Base-by-base conservation (phyloP, 2,888 invertebrate species). In the Xanthia togata region DNA sequence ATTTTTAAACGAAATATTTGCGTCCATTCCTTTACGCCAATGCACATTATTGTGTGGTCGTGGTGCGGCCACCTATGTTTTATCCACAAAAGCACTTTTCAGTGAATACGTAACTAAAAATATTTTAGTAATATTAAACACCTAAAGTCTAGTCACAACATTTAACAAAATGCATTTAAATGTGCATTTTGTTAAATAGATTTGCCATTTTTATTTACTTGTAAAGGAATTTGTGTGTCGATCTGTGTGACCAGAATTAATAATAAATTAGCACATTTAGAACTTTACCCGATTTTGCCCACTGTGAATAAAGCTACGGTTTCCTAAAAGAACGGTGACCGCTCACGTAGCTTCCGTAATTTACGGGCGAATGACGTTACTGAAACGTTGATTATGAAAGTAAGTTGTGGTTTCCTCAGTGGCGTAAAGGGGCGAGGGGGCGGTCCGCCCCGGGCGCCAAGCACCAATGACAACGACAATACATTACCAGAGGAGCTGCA, bases 221-320 rank as follows among this genome's bases (percentile, higher is more conserved):
- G 55, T n/a, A 86, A 86, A 31, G 84, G 47, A 86, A n/a, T 64
- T 69, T 38, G 4, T 11, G 5, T n/a, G 38, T 41, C 31, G 2
- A 14, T 2, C 0, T 53, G 81, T 81, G 76, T 81, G 81, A 72
- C 88, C 87, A 78, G 50, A 35, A 35, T 0, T 31, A 85, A 84
- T 70, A 84, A 50, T 31, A 53, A 57, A 50, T 68, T 76, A 47
- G 53, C 57, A 62, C 38, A 59, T 50, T 73, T 62, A 62, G 76
- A 71, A 81, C 41, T 67, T 74, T 68, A 53, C 50, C 57, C 11
- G n/a, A 72, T 76, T 77, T 82, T 63, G 50, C 74, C 38, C 73
- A 75, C 75, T 77, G 63, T 76, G 79, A 79, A 68, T 72, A 67
- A 62, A 44, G 44, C 12, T 44, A 44, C 4, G 4, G 44, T 44